phyloP scores from a whole-genome alignment of 2,797 vertebrate genomes.

The Caiman crocodilus region DNA sequence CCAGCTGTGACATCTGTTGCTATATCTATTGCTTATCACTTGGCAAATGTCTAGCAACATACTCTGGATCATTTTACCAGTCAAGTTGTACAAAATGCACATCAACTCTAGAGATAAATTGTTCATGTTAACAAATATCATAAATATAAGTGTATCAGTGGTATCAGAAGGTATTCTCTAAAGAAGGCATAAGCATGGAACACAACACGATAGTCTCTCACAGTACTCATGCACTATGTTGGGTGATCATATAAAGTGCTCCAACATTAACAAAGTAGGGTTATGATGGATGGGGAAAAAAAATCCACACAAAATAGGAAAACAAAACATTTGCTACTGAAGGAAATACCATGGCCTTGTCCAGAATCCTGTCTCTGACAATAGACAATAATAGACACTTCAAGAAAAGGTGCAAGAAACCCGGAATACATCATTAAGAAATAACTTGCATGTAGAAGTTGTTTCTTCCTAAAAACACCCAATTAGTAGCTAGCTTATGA shows the following conservation, averaged over 20 bases:
- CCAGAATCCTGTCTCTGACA: neutral
- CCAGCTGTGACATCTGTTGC: neutral
- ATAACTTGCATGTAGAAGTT: neutral
- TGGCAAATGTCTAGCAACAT: neutral
- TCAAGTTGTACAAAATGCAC: neutral
- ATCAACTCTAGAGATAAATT: neutral
- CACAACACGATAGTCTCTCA: neutral
- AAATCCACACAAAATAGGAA: neutral
- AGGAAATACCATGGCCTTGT: neutral
- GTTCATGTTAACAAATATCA: neutral
- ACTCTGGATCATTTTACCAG: neutral
- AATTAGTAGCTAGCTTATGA: neutral
- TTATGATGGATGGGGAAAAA: neutral
- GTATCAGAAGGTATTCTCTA: neutral
- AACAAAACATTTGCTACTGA: neutral
- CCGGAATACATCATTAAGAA: neutral
- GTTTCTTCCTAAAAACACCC: neutral
- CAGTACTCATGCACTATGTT: neutral
- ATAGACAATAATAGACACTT: neutral
- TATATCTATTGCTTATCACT: neutral
- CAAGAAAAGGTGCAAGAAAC: conserved; percentile 8
- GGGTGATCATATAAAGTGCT: neutral
- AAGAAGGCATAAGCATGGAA: neutral
- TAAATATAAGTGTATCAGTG: neutral
- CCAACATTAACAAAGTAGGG: neutral